phyloP scores from a whole-genome alignment of 2,797 vertebrate genomes.

The Mico argentatus region DNA sequence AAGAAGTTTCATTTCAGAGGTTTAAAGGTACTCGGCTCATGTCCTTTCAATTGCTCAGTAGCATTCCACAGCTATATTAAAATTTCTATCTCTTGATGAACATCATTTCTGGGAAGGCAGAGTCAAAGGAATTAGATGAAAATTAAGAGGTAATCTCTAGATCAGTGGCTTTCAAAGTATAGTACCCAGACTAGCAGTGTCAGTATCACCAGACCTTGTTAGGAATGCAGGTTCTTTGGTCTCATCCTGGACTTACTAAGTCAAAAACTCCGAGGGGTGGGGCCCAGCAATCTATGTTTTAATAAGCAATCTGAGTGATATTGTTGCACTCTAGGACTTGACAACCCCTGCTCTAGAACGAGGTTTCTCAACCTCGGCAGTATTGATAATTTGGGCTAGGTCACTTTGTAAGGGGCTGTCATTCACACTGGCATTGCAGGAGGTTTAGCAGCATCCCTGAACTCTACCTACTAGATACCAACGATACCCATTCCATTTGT shows the following conservation, averaged over 20 bases:
- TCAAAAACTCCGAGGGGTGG: background rate
- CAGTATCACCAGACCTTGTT: background rate
- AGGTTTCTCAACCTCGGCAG: background rate
- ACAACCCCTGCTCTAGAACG: background rate
- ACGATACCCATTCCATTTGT: background rate
- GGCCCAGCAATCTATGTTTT: background rate
- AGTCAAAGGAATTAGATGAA: background rate
- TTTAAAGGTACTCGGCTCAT: background rate
- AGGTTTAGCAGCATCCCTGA: background rate
- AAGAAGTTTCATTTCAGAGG: background rate
- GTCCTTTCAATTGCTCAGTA: background rate
- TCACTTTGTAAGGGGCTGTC: background rate
- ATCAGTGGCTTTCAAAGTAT: background rate
- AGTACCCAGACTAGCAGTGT: background rate
- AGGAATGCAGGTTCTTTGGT: background rate
- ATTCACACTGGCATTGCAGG: background rate
- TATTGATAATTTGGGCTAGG: background rate
- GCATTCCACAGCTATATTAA: background rate
- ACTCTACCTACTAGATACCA: background rate
- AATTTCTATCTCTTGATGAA: background rate
- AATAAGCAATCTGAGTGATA: background rate
- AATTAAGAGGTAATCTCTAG: background rate
- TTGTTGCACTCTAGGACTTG: background rate
- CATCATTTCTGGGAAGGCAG: background rate
- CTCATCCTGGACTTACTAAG: background rate